Evolutionary conservation across 2,113 vertebrate genomes (phyloP).

Genomic region (Setophaga kirtlandii): DNA sequence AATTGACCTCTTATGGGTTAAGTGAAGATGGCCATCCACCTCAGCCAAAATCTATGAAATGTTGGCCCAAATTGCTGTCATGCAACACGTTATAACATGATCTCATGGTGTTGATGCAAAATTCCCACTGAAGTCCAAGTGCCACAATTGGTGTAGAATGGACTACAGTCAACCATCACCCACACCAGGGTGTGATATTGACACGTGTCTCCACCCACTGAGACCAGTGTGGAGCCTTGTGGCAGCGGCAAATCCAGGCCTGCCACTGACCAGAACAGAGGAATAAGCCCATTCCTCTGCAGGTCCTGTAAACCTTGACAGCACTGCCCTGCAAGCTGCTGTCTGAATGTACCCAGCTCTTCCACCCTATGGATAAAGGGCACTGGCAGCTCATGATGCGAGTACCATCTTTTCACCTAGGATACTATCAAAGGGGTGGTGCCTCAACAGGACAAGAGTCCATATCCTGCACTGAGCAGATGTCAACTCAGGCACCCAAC

Average conservation of each 20-base stretch:
- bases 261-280: not conserved
- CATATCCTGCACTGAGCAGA: not conserved
- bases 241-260: not conserved
- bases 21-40: not conserved
- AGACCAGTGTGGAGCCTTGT: rapidly evolving
- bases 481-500: too few relatives aligned
- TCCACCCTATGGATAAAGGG: not conserved
- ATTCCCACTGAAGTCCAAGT: not conserved
- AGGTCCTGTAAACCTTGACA: not conserved
- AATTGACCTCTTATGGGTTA: not conserved
- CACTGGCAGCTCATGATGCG: not conserved
- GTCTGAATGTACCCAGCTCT: not conserved
- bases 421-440: not conserved
- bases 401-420: not conserved
- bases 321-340: not conserved
- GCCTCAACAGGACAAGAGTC: not conserved
- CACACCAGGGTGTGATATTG: too few relatives aligned
- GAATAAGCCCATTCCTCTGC: not conserved
- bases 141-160: not conserved
- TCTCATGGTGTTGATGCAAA: not conserved
- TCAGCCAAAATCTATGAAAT: not conserved
- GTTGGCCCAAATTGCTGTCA: not conserved
- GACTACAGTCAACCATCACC: not conserved
- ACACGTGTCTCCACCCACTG: not conserved
- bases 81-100: not conserved